A percentile compares a stretch with the other conserved stretches of the same genome.
Conservation (phyloP, 2,888 invertebrate genomes). For the Cephonodes hylas region DNA sequence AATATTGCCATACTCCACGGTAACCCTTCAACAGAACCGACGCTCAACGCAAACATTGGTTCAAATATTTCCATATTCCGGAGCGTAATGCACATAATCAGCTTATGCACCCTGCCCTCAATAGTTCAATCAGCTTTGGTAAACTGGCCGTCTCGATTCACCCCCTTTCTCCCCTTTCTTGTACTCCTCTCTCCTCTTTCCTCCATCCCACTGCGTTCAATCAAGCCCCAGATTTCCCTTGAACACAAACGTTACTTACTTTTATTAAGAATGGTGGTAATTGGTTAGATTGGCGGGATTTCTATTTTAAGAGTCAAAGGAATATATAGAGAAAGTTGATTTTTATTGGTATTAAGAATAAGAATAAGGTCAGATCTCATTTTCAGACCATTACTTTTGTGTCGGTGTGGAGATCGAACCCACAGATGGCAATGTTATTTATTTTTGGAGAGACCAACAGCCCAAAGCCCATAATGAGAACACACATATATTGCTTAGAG, state of each 20-base stretch:
- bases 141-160: neutral
- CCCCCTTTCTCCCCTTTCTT: neutral
- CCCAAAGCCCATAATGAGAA: no score
- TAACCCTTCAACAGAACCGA: neutral
- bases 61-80: neutral
- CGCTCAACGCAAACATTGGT: neutral
- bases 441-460: no score
- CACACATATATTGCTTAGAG: no score
- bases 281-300: neutral
- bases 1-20: neutral
- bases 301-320: neutral
- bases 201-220: neutral
- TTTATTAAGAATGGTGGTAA: neutral
- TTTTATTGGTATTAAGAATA: no score
- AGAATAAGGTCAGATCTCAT: no score
- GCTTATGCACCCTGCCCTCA: no score
- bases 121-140: neutral
- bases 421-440: no score
- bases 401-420: no score
- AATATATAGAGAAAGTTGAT: no score
- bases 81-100: neutral
- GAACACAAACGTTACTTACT: neutral
- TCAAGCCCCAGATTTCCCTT: neutral
- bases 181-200: neutral
- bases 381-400: no score